Base-by-base conservation (phyloP, 2,888 invertebrate species). In the Colostygia pectinataria region DNA sequence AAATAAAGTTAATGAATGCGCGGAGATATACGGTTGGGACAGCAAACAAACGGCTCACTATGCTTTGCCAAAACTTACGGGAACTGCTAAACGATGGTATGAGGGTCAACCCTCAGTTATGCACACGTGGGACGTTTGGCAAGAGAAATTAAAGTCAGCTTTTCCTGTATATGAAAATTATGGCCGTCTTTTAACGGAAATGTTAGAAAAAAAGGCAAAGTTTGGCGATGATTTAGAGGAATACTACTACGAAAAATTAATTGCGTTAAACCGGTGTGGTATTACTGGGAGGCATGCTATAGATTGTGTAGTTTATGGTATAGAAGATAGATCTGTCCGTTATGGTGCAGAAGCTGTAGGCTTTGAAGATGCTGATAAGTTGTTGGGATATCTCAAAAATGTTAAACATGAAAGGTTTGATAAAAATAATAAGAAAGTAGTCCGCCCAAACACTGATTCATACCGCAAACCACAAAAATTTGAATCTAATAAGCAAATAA, bases 131-230 rank as follows among this genome's bases (percentile, higher is more conserved):
- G 18, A 18, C 18, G 18, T 3, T 3, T 18, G 31, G 31, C 2
- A 2, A 31, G 10, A 18, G 5, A 49, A 49, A 29, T 28, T 43
- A 15, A 24, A 23, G 4, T 23, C 25, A n/a, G 42, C 43, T n/a
- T 49, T 49, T 43, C 49, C 43, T 1, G 13, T 18, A 14, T 20
- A 42, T 14, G 39, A 49, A 23, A 43, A 14, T 59, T 18, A 18
- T 18, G 18, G 18, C 2, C 18, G 4, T 18, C 4, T 18, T 3
- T 4, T 18, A 18, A 18, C 18, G 18, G 18, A 18, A 4, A 18
- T 18, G 18, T 18, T 18, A 18, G 18, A 4, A 3, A 18, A 4
- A 18, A 18, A 18, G 18, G 18, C 18, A 3, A 18, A 18, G 4
- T 18, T 18, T 4, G 18, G 4, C 4, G 18, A 18, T 18, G 4